A percentile compares a stretch with the other conserved stretches of the same genome.
Conservation (phyloP, 2,113 vertebrate genomes). For the Hippocampus barbouri region DNA sequence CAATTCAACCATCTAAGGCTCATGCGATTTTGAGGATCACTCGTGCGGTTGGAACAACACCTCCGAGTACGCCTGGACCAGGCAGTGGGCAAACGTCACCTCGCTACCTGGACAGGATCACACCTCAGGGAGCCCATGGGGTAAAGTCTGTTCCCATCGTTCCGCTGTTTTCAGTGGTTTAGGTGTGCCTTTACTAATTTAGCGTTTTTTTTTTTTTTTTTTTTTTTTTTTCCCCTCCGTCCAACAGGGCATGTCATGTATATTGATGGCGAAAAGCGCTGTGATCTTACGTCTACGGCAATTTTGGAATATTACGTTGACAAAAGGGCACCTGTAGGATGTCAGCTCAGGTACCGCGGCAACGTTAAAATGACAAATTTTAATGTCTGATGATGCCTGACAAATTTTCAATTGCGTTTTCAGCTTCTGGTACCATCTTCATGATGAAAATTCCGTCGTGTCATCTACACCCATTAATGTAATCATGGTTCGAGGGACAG, state of each 20-base stretch:
- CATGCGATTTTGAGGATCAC: constrained; percentile 69
- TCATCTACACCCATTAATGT: constrained; percentile 24
- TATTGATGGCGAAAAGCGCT: constrained; percentile 6
- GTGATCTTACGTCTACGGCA: neutral
- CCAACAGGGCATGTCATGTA: constrained; percentile 69
- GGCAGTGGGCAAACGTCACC: constrained; percentile 65
- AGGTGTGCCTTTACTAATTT: neutral
- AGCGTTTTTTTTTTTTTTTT: neutral
- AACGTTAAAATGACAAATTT: neutral
- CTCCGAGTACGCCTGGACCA: constrained; percentile 43
- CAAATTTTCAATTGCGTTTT: constrained; percentile 14
- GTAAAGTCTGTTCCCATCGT: constrained; percentile 37
- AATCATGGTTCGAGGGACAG: constrained; percentile 21
- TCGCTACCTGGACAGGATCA: constrained; percentile 66
- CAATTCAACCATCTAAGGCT: constrained; percentile 40
- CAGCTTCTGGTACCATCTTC: constrained; percentile 75
- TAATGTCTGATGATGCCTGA: neutral
- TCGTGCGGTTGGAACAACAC: constrained; percentile 65
- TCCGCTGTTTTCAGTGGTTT: neutral
- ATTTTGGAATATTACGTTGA: constrained; percentile 51
- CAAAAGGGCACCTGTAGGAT: constrained; percentile 50
- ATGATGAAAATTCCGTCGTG: neutral
- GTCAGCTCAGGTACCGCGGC: constrained; percentile 64
- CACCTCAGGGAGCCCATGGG: constrained; percentile 57
- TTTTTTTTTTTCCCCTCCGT: constrained; percentile 1